phyloP scores from a whole-genome alignment of 2,113 vertebrate genomes.

The Carollia perspicillata region DNA sequence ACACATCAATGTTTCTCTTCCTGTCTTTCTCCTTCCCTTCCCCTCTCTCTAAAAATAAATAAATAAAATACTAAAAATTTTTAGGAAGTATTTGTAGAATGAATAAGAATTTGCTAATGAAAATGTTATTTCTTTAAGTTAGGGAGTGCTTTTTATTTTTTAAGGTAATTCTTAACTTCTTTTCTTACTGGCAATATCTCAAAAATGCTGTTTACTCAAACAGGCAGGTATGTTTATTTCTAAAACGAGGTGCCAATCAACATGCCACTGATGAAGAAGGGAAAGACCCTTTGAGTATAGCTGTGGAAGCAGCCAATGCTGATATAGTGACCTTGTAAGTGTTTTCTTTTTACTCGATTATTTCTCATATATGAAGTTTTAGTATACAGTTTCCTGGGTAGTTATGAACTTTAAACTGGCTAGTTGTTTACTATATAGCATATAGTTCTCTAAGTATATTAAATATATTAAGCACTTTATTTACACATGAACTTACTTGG shows the following conservation, averaged over 20 bases:
- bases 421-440: not conserved
- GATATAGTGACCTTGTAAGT: constrained; percentile 98
- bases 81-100: not conserved
- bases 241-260: constrained; percentile 98
- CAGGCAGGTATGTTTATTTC: constrained; percentile 97
- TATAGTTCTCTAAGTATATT: not conserved
- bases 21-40: too few species aligned
- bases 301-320: constrained; percentile 96
- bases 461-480: not conserved
- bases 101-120: constrained; percentile 45
- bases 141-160: constrained; percentile 12
- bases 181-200: not conserved
- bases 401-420: not conserved
- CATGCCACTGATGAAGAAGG: constrained; percentile 94
- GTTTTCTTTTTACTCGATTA: not conserved
- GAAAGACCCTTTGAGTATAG: constrained; percentile 93
- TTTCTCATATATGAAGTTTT: not conserved
- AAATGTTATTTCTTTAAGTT: constrained; percentile 39
- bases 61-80: too few species aligned
- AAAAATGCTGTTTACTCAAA: constrained; percentile 49
- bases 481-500: not conserved
- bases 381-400: not conserved
- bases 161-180: not conserved
- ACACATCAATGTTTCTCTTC: too few species aligned
- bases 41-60: too few species aligned